Percentiles rank a stretch among this genome's conserved stretches.
These are phyloP conservation scores for Brienomyrus longianalis DNA, from an alignment of 2,113 vertebrate genomes.

Conservation along the genomic window DNA sequence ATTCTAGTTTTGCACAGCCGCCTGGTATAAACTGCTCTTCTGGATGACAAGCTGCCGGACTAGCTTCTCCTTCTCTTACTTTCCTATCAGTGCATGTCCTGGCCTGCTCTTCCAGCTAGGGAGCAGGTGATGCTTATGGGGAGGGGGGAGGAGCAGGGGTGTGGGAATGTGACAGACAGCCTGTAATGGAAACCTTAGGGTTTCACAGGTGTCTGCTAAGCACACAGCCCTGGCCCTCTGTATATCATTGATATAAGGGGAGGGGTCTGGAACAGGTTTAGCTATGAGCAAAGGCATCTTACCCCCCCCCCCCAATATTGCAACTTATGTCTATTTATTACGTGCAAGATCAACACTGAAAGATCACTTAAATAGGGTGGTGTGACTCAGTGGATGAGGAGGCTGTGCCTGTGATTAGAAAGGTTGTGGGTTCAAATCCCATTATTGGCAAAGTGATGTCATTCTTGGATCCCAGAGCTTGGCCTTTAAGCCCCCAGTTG, in stretches of 20 bases:
- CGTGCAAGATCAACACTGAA: neutral
- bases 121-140: neutral
- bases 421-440: neutral
- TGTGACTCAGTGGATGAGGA: neutral
- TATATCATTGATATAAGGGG: neutral
- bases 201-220: neutral
- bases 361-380: neutral
- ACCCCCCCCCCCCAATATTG: neutral
- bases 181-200: neutral
- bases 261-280: neutral
- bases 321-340: no score
- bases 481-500: neutral
- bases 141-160: no score
- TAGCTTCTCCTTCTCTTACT: neutral
- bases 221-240: neutral
- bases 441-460: neutral
- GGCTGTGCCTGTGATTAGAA: neutral
- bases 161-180: neutral
- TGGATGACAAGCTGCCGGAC: neutral
- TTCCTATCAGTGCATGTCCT: neutral
- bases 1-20: neutral
- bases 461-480: neutral
- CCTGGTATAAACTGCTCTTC: neutral
- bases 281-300: neutral
- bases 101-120: neutral